Percentiles rank a stretch among this genome's conserved stretches.
These are phyloP conservation scores for Nematostella vectensis DNA, from an alignment of 92 coral and sea anemone species.

Conservation along the genomic window DNA sequence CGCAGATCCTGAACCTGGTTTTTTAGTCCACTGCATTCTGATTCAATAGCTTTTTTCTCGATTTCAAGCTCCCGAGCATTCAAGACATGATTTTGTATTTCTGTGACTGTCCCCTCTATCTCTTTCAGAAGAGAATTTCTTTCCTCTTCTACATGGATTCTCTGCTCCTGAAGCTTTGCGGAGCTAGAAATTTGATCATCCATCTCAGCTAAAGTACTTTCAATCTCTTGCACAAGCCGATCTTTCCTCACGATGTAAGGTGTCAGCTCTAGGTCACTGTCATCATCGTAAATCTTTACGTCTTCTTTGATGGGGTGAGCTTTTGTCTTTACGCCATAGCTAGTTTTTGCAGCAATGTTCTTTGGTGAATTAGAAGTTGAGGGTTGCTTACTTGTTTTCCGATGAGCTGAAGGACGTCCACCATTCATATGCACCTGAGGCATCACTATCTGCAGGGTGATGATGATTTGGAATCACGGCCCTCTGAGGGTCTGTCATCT, in stretches of 20 bases:
- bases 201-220: constrained; percentile 69
- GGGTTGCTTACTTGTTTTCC: no score
- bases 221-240: constrained; percentile 75
- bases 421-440: no score
- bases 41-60: constrained; percentile 59
- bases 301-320: background rate
- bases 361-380: no score
- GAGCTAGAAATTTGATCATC: constrained; percentile 56
- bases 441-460: no score
- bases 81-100: constrained; percentile 66
- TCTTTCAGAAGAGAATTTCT: constrained; percentile 50
- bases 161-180: constrained; percentile 55
- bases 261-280: constrained; percentile 43
- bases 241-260: constrained; percentile 57
- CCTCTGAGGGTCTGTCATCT: no score
- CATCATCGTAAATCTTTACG: constrained; percentile 16
- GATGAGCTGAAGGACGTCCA: no score
- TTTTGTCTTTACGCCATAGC: background rate
- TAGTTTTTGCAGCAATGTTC: background rate
- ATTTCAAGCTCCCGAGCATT: constrained; percentile 58
- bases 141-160: constrained; percentile 47
- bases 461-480: no score
- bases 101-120: constrained; percentile 63
- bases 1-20: constrained; percentile 53
- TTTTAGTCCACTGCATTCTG: constrained; percentile 58